A percentile compares a stretch with the other conserved stretches of the same genome.
Evolutionary conservation across 2,888 invertebrate genomes (phyloP).

Genomic region (Andrena trimmerana): DNA sequence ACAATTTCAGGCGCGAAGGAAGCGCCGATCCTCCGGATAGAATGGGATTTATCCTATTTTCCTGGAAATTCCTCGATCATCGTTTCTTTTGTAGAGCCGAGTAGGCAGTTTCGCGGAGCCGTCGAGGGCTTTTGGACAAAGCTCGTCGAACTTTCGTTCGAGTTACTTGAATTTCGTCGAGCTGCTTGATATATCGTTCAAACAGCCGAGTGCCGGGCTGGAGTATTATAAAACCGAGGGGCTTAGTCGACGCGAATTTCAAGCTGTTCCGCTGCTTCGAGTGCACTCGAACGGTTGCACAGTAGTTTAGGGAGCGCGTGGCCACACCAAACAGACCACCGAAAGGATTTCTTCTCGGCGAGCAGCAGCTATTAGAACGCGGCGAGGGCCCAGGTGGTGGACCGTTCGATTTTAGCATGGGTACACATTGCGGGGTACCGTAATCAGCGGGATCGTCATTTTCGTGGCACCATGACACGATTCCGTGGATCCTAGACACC

Average conservation of each 20-base stretch:
- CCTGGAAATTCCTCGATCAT: too few species aligned
- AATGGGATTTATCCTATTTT: too few species aligned
- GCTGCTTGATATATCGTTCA: neutral
- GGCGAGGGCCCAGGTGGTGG: neutral
- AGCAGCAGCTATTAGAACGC: conserved; percentile 35
- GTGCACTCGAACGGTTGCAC: neutral
- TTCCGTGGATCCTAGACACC: neutral
- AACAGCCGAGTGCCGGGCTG: neutral
- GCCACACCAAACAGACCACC: conserved; percentile 4
- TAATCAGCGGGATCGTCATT: conserved; percentile 29
- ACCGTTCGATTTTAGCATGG: conserved; percentile 31
- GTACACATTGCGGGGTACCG: conserved; percentile 5
- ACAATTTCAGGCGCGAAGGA: too few species aligned
- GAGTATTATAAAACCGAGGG: neutral
- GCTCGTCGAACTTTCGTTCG: neutral
- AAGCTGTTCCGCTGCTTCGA: neutral
- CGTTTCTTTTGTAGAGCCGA: too few species aligned
- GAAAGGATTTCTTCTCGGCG: conserved; percentile 12
- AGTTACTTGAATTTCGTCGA: neutral
- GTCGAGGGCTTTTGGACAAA: neutral
- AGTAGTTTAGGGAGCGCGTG: conserved; percentile 14
- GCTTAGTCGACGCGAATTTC: conserved; percentile 3
- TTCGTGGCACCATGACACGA: conserved; percentile 40
- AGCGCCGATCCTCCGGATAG: too few species aligned
- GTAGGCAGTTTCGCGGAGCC: too few species aligned